phyloP scores from a whole-genome alignment of 2,113 vertebrate species.

The Chloebia gouldiae region DNA sequence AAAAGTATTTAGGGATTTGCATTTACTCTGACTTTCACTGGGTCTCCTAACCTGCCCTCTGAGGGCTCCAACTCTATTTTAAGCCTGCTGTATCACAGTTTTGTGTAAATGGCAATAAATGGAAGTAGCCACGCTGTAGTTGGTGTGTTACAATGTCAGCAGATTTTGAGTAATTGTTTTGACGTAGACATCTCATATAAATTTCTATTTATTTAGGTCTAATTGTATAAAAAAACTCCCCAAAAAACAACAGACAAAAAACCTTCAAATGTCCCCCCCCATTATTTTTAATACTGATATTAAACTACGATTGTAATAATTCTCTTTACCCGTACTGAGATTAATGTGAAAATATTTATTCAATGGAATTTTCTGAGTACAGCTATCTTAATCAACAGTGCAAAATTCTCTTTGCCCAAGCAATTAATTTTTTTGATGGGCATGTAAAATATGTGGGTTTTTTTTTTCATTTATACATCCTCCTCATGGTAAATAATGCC shows the following conservation, averaged over 20 bases:
- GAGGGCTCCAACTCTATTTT: neutral
- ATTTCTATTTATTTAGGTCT: neutral
- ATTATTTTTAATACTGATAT: conserved; percentile 38
- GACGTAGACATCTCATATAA: neutral
- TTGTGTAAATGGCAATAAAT: neutral
- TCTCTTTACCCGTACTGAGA: conserved; percentile 25
- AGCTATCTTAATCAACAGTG: conserved; percentile 68
- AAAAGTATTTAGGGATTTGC: neutral
- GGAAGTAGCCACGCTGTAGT: neutral
- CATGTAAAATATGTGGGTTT: neutral
- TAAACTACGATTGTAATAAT: conserved; percentile 51
- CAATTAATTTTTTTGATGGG: conserved; percentile 60
- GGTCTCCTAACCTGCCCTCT: neutral
- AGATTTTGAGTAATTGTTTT: conserved; percentile 55
- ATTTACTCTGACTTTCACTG: conserved; percentile 5
- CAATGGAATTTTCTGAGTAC: conserved; percentile 67
- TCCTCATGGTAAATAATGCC: conserved; percentile 38
- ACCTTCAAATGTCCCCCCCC: fast-evolving
- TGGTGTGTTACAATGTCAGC: conserved; percentile 26
- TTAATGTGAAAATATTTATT: conserved; percentile 55
- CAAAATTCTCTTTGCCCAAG: conserved; percentile 16
- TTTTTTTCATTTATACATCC: conserved; percentile 8
- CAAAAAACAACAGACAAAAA: neutral
- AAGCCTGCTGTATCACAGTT: neutral
- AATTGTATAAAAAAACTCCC: neutral